Percentiles rank a stretch among this genome's conserved stretches.
Evolutionary conservation across 2,113 vertebrate species (phyloP).

Genomic region (Myotis yumanensis): DNA sequence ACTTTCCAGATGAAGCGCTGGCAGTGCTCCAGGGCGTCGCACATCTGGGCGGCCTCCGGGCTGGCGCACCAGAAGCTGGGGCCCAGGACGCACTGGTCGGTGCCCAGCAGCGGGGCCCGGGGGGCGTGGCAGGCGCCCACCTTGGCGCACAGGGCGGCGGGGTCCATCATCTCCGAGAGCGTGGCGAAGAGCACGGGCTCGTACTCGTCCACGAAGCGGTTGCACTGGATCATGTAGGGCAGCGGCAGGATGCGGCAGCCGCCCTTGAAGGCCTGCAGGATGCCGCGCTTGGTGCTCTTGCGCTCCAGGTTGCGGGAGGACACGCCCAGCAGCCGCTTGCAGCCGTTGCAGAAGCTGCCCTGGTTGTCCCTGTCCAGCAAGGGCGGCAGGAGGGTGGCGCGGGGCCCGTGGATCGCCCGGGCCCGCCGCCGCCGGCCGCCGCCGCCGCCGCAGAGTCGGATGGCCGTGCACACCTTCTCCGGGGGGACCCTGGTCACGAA

Average conservation of each 20-base stretch:
- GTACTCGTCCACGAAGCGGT: conserved; percentile 9
- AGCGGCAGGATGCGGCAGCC: conserved; percentile 37
- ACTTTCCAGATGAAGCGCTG: conserved; percentile 26
- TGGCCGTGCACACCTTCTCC: not conserved
- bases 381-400: fast-evolving
- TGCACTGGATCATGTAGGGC: not conserved
- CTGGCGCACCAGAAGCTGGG: conserved; percentile 66
- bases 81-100: conserved; percentile 39
- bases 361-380: not conserved
- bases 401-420: not conserved
- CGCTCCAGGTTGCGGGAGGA: conserved; percentile 46
- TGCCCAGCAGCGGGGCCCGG: not conserved
- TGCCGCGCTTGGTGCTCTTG: not conserved
- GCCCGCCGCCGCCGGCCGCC: not conserved
- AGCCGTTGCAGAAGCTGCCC: conserved; percentile 29
- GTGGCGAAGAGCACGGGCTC: conserved; percentile 43
- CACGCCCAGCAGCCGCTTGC: conserved; percentile 9
- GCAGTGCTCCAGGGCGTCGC: conserved; percentile 16
- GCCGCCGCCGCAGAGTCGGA: not conserved
- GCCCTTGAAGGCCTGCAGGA: conserved; percentile 55
- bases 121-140: conserved; percentile 28
- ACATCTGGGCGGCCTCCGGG: not conserved
- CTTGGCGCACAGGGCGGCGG: conserved; percentile 4
- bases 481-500: not conserved
- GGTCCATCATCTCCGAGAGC: conserved; percentile 49